Conservation (phyloP, 2,113 vertebrate genomes). For the Nestor notabilis region DNA sequence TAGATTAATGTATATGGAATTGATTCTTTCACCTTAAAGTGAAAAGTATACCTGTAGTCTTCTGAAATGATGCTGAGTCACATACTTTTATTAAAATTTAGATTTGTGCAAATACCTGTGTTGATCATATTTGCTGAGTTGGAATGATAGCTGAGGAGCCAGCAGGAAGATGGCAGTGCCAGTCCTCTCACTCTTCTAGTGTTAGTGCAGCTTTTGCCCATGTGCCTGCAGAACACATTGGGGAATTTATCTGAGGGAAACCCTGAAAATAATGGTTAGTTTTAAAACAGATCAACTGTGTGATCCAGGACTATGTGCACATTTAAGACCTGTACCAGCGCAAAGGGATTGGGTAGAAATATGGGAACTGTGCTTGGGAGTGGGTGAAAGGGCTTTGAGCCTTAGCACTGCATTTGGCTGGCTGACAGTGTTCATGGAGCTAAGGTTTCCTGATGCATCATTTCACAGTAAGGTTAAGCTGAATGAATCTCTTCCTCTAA, state of each 20-base stretch:
- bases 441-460: background rate
- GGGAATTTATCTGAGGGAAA: background rate
- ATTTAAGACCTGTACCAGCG: background rate
- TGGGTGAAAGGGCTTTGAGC: background rate
- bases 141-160: background rate
- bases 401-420: background rate
- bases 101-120: background rate
- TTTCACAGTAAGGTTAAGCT: background rate
- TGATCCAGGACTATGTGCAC: background rate
- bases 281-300: background rate
- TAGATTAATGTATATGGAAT: background rate
- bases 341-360: background rate
- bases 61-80: background rate
- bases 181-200: rapidly evolving
- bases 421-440: background rate
- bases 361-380: background rate
- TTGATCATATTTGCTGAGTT: background rate
- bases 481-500: background rate
- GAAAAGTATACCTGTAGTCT: background rate
- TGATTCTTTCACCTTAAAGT: background rate
- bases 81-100: background rate
- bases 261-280: background rate
- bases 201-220: background rate
- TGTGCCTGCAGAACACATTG: background rate
- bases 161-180: background rate